Percentiles rank a stretch among this genome's conserved stretches.
Evolutionary conservation across 1,140 invertebrate genomes (phyloP).

Genomic region (Triops cancriformis): DNA sequence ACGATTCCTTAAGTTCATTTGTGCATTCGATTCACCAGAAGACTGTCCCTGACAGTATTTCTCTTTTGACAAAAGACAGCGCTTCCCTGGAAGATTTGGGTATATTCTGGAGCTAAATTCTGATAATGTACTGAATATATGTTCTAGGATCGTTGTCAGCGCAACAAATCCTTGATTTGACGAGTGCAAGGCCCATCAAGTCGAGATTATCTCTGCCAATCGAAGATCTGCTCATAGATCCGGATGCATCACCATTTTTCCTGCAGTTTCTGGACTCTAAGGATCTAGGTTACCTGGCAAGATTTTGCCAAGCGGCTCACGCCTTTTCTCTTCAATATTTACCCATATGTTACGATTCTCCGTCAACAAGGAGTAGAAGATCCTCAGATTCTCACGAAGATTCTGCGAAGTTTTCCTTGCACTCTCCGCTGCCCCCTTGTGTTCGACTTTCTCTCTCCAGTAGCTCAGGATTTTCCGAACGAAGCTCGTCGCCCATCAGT

Average conservation of each 20-base stretch:
- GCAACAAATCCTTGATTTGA: background rate
- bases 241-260: conserved; percentile 59
- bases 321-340: conserved; percentile 16
- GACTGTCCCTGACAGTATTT: background rate
- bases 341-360: conserved; percentile 2
- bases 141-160: background rate
- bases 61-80: background rate
- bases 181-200: background rate
- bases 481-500: conserved; percentile 15
- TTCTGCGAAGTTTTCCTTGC: background rate
- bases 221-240: conserved; percentile 54
- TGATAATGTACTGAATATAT: background rate
- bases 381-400: background rate
- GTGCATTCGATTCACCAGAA: background rate
- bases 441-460: conserved; percentile 20
- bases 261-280: conserved; percentile 60
- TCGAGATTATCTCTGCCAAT: conserved; percentile 55
- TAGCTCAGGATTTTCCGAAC: conserved; percentile 23
- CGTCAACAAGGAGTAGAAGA: background rate
- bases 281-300: conserved; percentile 48
- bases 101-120: background rate
- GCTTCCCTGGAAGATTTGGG: background rate
- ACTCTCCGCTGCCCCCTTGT: conserved; percentile 17
- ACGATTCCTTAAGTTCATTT: background rate
- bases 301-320: conserved; percentile 46